phyloP scores from a whole-genome alignment of 2,888 invertebrate genomes.

The Blera fallax region DNA sequence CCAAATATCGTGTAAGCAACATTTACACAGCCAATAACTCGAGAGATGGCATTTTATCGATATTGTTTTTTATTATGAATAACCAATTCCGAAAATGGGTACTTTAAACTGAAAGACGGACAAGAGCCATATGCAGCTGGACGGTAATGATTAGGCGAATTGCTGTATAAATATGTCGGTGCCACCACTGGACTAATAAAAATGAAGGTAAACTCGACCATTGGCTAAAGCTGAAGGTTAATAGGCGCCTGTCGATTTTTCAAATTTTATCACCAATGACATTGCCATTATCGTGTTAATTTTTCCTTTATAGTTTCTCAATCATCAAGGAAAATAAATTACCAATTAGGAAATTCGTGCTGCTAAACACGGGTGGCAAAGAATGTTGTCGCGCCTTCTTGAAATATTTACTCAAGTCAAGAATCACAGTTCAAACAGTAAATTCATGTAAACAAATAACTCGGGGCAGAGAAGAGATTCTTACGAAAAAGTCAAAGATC shows the following conservation, averaged over 20 bases:
- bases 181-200: not conserved
- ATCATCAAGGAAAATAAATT: slow-evolving; percentile 18
- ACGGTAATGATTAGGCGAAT: not conserved
- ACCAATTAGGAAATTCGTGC: slow-evolving; percentile 31
- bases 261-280: not conserved
- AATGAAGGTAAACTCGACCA: slow-evolving; percentile 3
- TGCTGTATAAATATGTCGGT: too few relatives aligned
- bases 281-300: slow-evolving; percentile 2
- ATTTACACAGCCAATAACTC: slow-evolving; percentile 40
- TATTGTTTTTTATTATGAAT: slow-evolving; percentile 49
- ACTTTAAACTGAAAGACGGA: not conserved
- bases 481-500: slow-evolving; percentile 38
- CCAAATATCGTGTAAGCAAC: slow-evolving; percentile 58
- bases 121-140: not conserved
- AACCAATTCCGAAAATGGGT: slow-evolving; percentile 54
- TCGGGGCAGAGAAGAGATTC: not conserved
- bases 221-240: slow-evolving; percentile 23
- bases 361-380: slow-evolving; percentile 3
- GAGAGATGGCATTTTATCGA: slow-evolving; percentile 56
- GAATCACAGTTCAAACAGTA: slow-evolving; percentile 47
- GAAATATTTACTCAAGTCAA: slow-evolving; percentile 42
- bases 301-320: not conserved
- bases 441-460: slow-evolving; percentile 50
- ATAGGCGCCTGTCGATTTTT: not conserved
- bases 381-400: slow-evolving; percentile 13